Percentiles rank a stretch among this genome's conserved stretches.
phyloP scores from a whole-genome alignment of 1,140 invertebrate species.

The Nephila pilipes region DNA sequence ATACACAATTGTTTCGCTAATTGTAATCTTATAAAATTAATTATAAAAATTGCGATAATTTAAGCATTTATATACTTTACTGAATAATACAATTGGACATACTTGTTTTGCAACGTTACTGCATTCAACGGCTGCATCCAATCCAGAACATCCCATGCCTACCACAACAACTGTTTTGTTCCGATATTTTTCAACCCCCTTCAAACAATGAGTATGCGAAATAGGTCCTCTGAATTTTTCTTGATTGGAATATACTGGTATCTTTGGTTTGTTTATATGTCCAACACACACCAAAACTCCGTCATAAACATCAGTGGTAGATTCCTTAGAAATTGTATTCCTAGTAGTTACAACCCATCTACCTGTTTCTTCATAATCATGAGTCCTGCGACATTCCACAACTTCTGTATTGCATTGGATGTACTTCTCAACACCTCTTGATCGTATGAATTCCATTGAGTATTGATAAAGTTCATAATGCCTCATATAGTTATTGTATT shows the following conservation, averaged over 20 bases:
- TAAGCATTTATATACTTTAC: no score
- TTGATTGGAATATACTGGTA: conserved; percentile 76
- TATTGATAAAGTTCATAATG: conserved; percentile 80
- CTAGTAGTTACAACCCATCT: conserved; percentile 80
- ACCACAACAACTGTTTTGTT: conserved; percentile 82
- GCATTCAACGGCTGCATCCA: conserved; percentile 83
- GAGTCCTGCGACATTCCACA: conserved; percentile 62
- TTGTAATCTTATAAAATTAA: no score
- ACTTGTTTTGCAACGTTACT: conserved; percentile 82
- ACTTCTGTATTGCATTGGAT: conserved; percentile 79
- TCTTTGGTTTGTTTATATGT: conserved; percentile 66
- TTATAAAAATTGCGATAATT: no score
- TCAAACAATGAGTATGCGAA: conserved; percentile 82
- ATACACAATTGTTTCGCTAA: no score
- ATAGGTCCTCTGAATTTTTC: conserved; percentile 82
- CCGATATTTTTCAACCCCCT: conserved; percentile 79
- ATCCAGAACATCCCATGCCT: conserved; percentile 84
- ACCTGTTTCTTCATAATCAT: conserved; percentile 80
- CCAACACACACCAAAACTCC: no score
- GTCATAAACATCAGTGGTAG: conserved; percentile 78
- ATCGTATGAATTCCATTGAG: conserved; percentile 81
- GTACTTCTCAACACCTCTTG: conserved; percentile 80
- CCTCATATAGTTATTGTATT: conserved; percentile 80
- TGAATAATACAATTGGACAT: no score
- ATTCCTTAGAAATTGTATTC: conserved; percentile 64